A percentile compares a stretch with the other conserved stretches of the same genome.
These are phyloP conservation scores for Trimorus sp. DNA, from an alignment of 2,888 invertebrate species.

Conservation along the genomic window DNA sequence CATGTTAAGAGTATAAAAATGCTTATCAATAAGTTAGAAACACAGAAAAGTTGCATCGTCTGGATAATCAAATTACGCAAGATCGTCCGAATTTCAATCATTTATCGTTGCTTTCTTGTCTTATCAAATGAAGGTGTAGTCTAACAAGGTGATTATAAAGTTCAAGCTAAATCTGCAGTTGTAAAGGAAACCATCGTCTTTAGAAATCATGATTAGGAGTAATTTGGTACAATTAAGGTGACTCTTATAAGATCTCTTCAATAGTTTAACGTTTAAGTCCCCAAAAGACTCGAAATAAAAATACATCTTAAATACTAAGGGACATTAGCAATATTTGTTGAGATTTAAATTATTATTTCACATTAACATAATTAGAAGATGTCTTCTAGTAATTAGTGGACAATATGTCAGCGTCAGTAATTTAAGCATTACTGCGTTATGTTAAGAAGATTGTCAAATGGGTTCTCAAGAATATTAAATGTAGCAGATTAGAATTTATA, in stretches of 20 bases:
- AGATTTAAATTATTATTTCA: no score
- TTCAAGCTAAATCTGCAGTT: not conserved
- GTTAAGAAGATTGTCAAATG: no score
- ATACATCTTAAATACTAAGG: no score
- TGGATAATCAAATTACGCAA: constrained; percentile 20
- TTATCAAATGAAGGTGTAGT: not conserved
- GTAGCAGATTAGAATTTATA: no score
- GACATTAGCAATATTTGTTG: no score
- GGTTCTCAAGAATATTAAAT: no score
- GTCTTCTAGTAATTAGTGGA: no score
- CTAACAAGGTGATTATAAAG: not conserved
- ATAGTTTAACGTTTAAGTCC: no score
- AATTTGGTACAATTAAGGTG: not conserved
- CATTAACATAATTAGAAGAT: no score
- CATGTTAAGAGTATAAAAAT: constrained; percentile 17
- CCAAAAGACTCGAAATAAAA: no score
- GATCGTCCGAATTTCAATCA: constrained; percentile 10
- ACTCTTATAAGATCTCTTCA: not conserved
- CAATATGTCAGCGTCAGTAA: no score
- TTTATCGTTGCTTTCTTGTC: constrained; percentile 4
- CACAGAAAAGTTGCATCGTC: constrained; percentile 17
- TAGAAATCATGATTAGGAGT: not conserved
- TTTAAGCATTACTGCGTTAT: no score
- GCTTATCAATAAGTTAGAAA: constrained; percentile 30
- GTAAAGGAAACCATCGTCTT: not conserved